phyloP scores from a whole-genome alignment of 2,888 invertebrate genomes.

The Panopea generosa region DNA sequence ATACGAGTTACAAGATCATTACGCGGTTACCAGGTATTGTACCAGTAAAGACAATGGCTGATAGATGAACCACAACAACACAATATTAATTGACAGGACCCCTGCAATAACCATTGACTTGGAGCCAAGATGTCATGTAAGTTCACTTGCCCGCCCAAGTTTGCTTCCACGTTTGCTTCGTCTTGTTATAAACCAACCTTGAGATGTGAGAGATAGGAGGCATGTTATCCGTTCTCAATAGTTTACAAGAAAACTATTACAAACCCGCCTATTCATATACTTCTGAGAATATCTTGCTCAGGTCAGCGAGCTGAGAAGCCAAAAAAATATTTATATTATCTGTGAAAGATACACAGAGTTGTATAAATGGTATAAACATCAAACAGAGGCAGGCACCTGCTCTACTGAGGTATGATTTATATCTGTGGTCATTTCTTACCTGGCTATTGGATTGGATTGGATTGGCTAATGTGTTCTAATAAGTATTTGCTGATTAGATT shows the following conservation, averaged over 20 bases:
- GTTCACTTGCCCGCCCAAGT: conserved; percentile 16
- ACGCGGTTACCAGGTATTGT: too few species aligned
- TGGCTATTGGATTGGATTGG: too few species aligned
- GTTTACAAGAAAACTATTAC: conserved; percentile 8
- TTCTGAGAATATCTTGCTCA: conserved; percentile 7
- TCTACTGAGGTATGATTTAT: not conserved
- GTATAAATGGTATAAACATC: conserved; percentile 18
- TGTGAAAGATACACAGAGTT: not conserved
- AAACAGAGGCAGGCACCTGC: conserved; percentile 28
- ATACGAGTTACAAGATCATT: too few species aligned
- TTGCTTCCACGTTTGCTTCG: too few species aligned
- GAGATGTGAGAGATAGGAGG: conserved; percentile 16
- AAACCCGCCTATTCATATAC: conserved; percentile 13
- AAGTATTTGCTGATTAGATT: too few species aligned
- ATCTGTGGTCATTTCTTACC: too few species aligned
- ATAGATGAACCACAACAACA: too few species aligned
- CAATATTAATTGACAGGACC: not conserved
- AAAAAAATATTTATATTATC: conserved; percentile 37
- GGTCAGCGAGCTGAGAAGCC: conserved; percentile 39
- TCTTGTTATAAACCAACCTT: too few species aligned
- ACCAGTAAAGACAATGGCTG: too few species aligned
- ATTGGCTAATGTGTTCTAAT: too few species aligned
- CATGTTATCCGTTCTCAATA: conserved; percentile 7
- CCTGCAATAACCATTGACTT: conserved; percentile 19
- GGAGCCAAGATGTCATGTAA: conserved; percentile 45